Base-by-base conservation (phyloP, 2,888 invertebrate species). In the Eupithecia abbreviata region DNA sequence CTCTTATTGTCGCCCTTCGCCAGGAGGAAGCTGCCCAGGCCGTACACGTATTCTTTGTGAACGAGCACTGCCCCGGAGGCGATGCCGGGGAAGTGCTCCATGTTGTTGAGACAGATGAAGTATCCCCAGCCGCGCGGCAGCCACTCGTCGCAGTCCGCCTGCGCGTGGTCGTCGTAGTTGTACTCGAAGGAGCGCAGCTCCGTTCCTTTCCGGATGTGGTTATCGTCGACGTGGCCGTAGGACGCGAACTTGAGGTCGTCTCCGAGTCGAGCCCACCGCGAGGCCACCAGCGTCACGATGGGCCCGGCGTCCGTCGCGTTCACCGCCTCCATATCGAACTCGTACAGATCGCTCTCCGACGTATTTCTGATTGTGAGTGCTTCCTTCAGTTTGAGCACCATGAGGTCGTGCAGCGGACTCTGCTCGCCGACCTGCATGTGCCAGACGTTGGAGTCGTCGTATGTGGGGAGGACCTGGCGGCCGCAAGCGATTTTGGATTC, bases 91-190 rank as follows among this genome's bases (percentile, higher is more conserved):
- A 75, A 80, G 41, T 74, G n/a, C 13, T 15, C 15, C 2, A 66
- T 15, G 41, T 78, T 78, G 2, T 51, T 41, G 41, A 80, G 65
- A 71, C 78, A 78, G 47, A 76, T 75, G 18, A 80, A 80, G 13
- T 30, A 10, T 3, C 79, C 79, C 79, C 79, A 79, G 78, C 81
- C 81, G 78, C 78, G 69, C 72, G 73, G 77, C 5, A 77, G 18
- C 79, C 79, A 79, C 13, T 49, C 65, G 0, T 77, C 77, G 71
- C 79, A 79, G 9, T 73, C 45, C 4, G 15, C 47, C 7, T n/a
- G 30, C n/a, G 67, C 74, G 45, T 76, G 72, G 43, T 77, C 79
- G 3, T 76, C 73, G 4, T 45, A 5, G 4, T n/a, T n/a, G 18
- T 65, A 76, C 2, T 55, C 55, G 43, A 45, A 69, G 2, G 70